A percentile compares a stretch with the other conserved stretches of the same genome.
phyloP scores from a whole-genome alignment of 1,140 invertebrate species.

The Hylyphantes graminicola region DNA sequence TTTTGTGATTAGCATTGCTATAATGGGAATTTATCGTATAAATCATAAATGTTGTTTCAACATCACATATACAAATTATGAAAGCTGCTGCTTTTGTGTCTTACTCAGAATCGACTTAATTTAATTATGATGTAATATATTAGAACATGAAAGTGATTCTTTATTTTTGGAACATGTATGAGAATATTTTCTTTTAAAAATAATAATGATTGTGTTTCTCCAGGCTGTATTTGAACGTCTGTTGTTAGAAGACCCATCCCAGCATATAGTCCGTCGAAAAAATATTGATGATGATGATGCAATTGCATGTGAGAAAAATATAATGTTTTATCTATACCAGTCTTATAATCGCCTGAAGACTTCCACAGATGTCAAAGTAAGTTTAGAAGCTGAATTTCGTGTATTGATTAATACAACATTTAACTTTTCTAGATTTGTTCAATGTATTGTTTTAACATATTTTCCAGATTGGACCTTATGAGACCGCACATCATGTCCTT shows the following conservation, averaged over 20 bases:
- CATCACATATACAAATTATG: too few relatives aligned
- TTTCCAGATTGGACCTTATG: constrained; percentile 38
- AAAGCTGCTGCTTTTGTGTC: not conserved
- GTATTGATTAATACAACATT: not conserved
- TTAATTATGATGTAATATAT: not conserved
- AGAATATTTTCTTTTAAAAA: constrained; percentile 68
- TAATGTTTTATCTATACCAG: constrained; percentile 65
- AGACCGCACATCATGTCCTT: constrained; percentile 50
- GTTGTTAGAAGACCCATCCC: constrained; percentile 72
- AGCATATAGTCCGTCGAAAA: constrained; percentile 61
- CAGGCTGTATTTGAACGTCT: constrained; percentile 84
- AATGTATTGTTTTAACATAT: not conserved
- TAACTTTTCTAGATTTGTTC: too few relatives aligned
- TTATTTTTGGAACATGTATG: constrained; percentile 61
- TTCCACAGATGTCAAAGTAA: constrained; percentile 39
- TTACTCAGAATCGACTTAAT: not conserved
- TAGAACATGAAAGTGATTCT: not conserved
- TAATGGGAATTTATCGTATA: too few relatives aligned
- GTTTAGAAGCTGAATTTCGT: not conserved
- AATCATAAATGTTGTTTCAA: too few relatives aligned
- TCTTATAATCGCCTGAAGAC: constrained; percentile 63
- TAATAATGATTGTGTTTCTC: constrained; percentile 72
- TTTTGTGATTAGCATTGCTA: too few relatives aligned
- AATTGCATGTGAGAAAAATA: constrained; percentile 62
- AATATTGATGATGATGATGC: constrained; percentile 68